A percentile compares a stretch with the other conserved stretches of the same genome.
phyloP scores from a whole-genome alignment of 1,140 invertebrate species.

The Aphelenchoides fujianensis region DNA sequence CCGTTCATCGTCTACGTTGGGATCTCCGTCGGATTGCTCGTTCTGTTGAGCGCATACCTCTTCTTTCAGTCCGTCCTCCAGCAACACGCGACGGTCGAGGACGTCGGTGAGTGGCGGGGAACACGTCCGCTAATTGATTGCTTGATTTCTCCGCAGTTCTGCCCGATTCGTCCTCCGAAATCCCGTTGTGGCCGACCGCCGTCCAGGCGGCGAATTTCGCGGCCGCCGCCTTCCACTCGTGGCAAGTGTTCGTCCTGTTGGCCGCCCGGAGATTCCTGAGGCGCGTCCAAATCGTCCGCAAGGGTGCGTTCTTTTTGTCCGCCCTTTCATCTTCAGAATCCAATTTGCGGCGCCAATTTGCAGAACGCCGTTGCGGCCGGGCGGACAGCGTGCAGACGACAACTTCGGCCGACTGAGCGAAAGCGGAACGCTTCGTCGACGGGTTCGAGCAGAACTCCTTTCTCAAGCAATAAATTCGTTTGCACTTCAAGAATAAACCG shows the following conservation, averaged over 20 bases:
- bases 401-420: too few species aligned
- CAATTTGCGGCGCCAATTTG: not conserved
- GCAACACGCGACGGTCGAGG: not conserved
- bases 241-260: slow-evolving; percentile 16
- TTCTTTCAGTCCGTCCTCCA: slow-evolving; percentile 20
- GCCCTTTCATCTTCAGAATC: not conserved
- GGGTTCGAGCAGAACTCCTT: too few species aligned
- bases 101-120: not conserved
- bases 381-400: not conserved
- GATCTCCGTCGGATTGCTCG: slow-evolving; percentile 4
- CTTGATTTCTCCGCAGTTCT: not conserved
- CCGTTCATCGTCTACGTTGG: slow-evolving; percentile 19
- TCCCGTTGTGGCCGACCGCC: not conserved
- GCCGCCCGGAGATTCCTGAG: slow-evolving; percentile 4
- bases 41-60: slow-evolving; percentile 21
- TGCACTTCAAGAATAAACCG: too few species aligned
- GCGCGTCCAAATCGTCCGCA: slow-evolving; percentile 1
- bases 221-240: slow-evolving; percentile 15
- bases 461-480: too few species aligned
- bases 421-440: too few species aligned
- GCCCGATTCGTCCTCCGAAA: slow-evolving; percentile 2
- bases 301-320: slow-evolving; percentile 3
- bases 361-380: not conserved
- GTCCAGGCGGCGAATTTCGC: slow-evolving; percentile 7
- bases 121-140: too few species aligned